These are phyloP conservation scores for Cheilosia soror DNA, from an alignment of 2,888 invertebrate species.

Conservation along the genomic window DNA sequence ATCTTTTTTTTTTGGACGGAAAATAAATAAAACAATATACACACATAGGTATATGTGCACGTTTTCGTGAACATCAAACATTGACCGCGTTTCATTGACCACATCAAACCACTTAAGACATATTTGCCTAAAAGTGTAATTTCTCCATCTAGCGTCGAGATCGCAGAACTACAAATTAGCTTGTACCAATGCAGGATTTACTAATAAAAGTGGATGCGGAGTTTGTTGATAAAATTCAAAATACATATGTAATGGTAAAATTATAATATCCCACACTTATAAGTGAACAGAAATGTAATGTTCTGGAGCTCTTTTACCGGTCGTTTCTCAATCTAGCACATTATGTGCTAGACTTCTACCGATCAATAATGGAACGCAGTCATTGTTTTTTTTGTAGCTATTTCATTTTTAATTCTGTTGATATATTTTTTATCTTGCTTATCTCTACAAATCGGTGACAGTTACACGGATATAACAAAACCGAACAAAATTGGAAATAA, in stretches of 20 bases:
- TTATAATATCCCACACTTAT: background rate
- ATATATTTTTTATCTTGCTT: background rate
- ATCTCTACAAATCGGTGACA: constrained; percentile 9
- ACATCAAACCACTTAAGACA: too few relatives aligned
- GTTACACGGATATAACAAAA: constrained; percentile 7
- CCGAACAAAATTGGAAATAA: background rate
- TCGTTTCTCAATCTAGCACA: too few relatives aligned
- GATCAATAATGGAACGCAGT: background rate
- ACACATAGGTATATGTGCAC: background rate
- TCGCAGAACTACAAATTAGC: too few relatives aligned
- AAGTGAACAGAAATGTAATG: background rate
- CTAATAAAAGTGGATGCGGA: too few relatives aligned
- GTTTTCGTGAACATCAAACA: background rate
- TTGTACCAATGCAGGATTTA: too few relatives aligned
- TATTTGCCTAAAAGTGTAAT: too few relatives aligned
- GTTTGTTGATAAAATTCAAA: too few relatives aligned
- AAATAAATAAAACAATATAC: constrained; percentile 61
- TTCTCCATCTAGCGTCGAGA: too few relatives aligned
- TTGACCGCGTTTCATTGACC: too few relatives aligned
- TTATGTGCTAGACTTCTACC: too few relatives aligned
- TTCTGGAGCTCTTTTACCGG: too few relatives aligned
- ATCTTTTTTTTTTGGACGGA: constrained; percentile 56
- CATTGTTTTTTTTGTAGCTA: background rate
- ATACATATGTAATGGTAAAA: too few relatives aligned
- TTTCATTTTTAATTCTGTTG: background rate